These are phyloP conservation scores for Drosophila orena DNA, from an alignment of 1,140 invertebrate genomes.

Conservation along the genomic window DNA sequence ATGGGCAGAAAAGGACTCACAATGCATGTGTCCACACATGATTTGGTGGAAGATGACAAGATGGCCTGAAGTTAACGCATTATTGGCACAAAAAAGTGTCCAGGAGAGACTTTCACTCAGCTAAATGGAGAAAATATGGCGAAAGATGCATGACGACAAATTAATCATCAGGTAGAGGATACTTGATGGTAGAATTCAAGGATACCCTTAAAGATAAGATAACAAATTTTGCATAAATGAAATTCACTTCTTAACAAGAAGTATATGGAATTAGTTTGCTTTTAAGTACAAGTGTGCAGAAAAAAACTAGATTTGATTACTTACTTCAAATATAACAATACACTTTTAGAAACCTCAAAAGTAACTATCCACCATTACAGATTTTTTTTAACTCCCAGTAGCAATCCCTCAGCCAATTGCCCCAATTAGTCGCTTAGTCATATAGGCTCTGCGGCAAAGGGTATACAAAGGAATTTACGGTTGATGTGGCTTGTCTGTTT, in stretches of 20 bases:
- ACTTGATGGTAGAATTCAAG: background rate
- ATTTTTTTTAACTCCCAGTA: background rate
- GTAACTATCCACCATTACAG: background rate
- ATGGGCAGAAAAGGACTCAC: slow-evolving; percentile 2
- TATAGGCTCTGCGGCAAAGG: background rate
- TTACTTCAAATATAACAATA: background rate
- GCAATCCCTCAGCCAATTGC: background rate
- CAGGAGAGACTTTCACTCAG: slow-evolving; percentile 1
- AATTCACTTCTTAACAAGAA: too few relatives aligned
- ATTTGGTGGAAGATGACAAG: background rate
- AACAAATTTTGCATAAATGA: too few relatives aligned
- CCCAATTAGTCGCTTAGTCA: slow-evolving; percentile 1
- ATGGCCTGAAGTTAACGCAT: background rate
- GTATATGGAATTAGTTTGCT: too few relatives aligned
- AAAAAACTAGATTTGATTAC: too few relatives aligned
- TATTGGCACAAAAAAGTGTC: slow-evolving; percentile 7
- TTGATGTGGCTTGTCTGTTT: slow-evolving; percentile 59
- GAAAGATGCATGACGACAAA: background rate
- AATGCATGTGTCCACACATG: slow-evolving; percentile 12
- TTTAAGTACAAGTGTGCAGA: too few relatives aligned
- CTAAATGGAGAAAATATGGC: slow-evolving; percentile 11
- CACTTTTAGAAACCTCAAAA: background rate
- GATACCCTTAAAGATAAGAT: background rate
- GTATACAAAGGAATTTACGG: slow-evolving; percentile 55
- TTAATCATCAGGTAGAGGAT: background rate